phyloP scores from a whole-genome alignment of 2,888 invertebrate species.

The Chloroclystis v-ata region DNA sequence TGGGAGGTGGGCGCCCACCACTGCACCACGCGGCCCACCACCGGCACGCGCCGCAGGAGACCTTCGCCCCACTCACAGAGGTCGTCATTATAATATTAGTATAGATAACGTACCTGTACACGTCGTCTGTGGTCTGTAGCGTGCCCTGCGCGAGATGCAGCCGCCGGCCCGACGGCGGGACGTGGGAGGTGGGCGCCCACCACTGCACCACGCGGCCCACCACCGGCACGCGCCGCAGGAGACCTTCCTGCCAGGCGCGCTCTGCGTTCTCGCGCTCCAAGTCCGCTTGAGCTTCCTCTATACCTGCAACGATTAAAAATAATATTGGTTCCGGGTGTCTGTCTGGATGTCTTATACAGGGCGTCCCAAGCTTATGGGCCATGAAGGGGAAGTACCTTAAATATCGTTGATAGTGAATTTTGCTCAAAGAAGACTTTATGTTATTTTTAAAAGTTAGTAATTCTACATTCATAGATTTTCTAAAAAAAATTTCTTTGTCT shows the following conservation, averaged over 20 bases:
- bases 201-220: constrained; percentile 96
- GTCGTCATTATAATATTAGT: no score
- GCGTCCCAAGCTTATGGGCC: no score
- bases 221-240: constrained; percentile 94
- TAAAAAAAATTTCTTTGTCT: no score
- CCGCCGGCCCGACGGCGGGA: constrained; percentile 81
- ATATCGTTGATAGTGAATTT: no score
- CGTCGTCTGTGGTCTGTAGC: constrained; percentile 71
- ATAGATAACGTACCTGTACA: no score
- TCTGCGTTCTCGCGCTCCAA: constrained; percentile 93
- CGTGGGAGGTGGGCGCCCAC: constrained; percentile 87
- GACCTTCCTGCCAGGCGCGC: constrained; percentile 95
- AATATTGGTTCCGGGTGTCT: neutral
- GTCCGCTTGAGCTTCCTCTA: constrained; percentile 95
- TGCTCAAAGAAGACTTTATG: no score
- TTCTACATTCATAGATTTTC: no score
- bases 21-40: constrained; percentile 94
- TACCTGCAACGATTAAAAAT: constrained; percentile 81
- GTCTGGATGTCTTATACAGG: no score
- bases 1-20: constrained; percentile 91
- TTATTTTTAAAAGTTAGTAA: no score
- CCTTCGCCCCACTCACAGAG: no score
- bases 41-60: constrained; percentile 97
- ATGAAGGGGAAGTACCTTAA: no score
- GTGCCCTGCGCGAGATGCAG: constrained; percentile 90